phyloP scores from a whole-genome alignment of 2,888 invertebrate species.

The Rhagonycha fulva region DNA sequence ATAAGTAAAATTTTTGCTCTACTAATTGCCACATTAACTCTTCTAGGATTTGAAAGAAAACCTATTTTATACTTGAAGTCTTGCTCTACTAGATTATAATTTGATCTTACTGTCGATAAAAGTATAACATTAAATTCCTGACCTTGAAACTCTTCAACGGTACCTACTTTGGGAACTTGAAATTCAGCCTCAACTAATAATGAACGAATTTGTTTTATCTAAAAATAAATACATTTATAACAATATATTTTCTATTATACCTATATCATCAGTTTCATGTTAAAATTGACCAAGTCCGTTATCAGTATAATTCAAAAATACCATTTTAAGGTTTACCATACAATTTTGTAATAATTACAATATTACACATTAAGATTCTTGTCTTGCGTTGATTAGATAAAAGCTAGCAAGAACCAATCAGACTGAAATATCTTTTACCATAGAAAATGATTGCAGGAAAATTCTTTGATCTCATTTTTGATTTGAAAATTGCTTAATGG shows the following conservation, averaged over 20 bases:
- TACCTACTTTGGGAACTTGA: slow-evolving; percentile 71
- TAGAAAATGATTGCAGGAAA: too few species aligned
- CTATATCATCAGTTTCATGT: too few species aligned
- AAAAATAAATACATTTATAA: slow-evolving; percentile 19
- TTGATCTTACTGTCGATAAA: slow-evolving; percentile 70
- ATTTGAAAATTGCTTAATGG: too few species aligned
- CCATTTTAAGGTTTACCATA: too few species aligned
- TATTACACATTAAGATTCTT: too few species aligned
- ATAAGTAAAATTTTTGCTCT: slow-evolving; percentile 80
- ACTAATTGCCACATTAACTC: slow-evolving; percentile 89
- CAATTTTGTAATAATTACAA: too few species aligned
- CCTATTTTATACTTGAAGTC: slow-evolving; percentile 66
- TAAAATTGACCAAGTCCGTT: too few species aligned
- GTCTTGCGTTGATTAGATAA: too few species aligned
- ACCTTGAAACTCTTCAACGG: slow-evolving; percentile 87
- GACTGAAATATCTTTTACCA: too few species aligned
- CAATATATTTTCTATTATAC: background rate
- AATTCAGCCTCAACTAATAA: slow-evolving; percentile 59
- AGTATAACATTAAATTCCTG: slow-evolving; percentile 77
- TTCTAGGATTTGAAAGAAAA: slow-evolving; percentile 74
- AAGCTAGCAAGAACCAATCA: too few species aligned
- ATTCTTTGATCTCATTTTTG: too few species aligned
- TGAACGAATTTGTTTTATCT: slow-evolving; percentile 67
- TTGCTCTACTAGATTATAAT: slow-evolving; percentile 48
- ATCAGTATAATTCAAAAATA: too few species aligned